Percentiles rank a stretch among this genome's conserved stretches.
Evolutionary conservation across 1,140 invertebrate genomes (phyloP).

Genomic region (Reticulitermes speratus): DNA sequence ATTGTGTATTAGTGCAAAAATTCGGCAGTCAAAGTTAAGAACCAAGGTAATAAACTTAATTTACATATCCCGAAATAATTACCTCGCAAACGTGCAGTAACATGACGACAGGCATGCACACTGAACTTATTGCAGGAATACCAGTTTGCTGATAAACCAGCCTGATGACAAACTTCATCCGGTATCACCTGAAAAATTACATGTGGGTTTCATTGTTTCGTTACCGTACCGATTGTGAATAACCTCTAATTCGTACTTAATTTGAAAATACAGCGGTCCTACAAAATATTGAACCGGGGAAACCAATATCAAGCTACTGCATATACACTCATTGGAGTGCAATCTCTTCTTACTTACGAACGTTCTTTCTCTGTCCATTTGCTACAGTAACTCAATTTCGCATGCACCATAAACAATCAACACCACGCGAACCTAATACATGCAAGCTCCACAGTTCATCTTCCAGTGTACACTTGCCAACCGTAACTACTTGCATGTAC

Average conservation of each 20-base stretch:
- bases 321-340: not conserved
- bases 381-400: not conserved
- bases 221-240: not conserved
- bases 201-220: not conserved
- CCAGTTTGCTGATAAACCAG: constrained; percentile 54
- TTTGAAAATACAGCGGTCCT: not conserved
- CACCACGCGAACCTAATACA: too few relatives aligned
- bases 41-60: constrained; percentile 35
- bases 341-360: not conserved
- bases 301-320: not conserved
- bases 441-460: too few relatives aligned
- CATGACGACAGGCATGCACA: constrained; percentile 51
- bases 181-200: constrained; percentile 50
- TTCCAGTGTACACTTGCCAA: too few relatives aligned
- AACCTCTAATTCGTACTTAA: not conserved
- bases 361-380: not conserved
- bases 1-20: too few relatives aligned
- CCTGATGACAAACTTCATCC: constrained; percentile 52
- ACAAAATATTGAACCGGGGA: not conserved
- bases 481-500: too few relatives aligned
- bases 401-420: too few relatives aligned
- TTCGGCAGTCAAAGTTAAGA: not conserved
- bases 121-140: constrained; percentile 52
- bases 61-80: not conserved
- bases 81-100: constrained; percentile 42